phyloP scores from a whole-genome alignment of 2,797 vertebrate species.

The Bradypus variegatus region DNA sequence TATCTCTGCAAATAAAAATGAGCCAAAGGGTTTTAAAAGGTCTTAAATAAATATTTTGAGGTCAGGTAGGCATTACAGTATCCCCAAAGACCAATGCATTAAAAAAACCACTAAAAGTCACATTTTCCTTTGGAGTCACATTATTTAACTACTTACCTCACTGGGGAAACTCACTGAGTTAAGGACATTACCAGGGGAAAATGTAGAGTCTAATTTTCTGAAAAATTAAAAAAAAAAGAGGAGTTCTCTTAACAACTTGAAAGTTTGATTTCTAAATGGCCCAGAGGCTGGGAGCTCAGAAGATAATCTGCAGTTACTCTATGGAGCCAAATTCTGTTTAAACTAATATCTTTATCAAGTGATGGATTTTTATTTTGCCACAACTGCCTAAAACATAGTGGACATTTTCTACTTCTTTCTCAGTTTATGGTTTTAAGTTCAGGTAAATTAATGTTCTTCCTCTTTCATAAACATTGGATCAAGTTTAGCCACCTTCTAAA shows the following conservation, averaged over 20 bases:
- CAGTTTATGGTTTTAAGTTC: neutral
- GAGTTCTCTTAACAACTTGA: neutral
- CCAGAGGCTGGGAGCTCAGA: neutral
- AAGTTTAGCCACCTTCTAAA: neutral
- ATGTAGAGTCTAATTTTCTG: neutral
- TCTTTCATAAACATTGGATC: neutral
- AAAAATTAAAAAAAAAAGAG: neutral
- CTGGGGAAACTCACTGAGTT: slow-evolving; percentile 14
- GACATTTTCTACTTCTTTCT: neutral
- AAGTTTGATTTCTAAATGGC: neutral
- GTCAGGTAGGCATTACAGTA: neutral
- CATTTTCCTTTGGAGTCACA: neutral
- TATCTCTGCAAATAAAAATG: neutral
- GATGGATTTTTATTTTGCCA: neutral
- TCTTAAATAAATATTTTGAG: slow-evolving; percentile 6
- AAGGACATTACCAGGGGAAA: neutral
- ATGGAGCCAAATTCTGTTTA: neutral
- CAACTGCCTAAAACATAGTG: neutral
- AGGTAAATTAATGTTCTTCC: neutral
- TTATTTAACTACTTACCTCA: slow-evolving; percentile 15
- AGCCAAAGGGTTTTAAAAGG: neutral
- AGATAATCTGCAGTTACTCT: neutral
- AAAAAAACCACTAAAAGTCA: neutral
- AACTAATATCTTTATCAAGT: neutral
- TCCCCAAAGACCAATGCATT: neutral